A percentile compares a stretch with the other conserved stretches of the same genome.
Evolutionary conservation across 1,140 invertebrate genomes (phyloP).

Genomic region (Heliothis subflexa): DNA sequence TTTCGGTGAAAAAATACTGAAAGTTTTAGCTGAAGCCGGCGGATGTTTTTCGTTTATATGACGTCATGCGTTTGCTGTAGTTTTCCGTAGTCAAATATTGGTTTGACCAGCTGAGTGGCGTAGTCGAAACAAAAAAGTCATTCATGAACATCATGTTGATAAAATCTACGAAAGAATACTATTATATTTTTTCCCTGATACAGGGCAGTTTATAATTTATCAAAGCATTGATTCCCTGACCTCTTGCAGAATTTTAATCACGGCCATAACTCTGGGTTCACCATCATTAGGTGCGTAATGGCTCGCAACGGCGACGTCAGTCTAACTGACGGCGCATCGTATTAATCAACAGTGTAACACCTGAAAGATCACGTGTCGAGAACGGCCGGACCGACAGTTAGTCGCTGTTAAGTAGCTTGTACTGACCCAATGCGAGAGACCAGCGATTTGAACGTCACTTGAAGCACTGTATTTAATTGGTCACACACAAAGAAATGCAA

Average conservation of each 20-base stretch:
- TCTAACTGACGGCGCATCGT: slow-evolving; percentile 65
- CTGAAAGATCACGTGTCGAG: slow-evolving; percentile 77
- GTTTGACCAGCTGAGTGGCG: background rate
- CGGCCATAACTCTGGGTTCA: background rate
- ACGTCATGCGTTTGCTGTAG: slow-evolving; percentile 2
- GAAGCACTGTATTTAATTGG: no score
- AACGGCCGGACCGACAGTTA: slow-evolving; percentile 60
- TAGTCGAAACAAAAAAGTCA: background rate
- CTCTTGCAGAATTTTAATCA: slow-evolving; percentile 7
- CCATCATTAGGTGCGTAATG: slow-evolving; percentile 31
- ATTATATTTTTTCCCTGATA: background rate
- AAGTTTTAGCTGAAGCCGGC: slow-evolving; percentile 3
- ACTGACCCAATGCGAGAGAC: slow-evolving; percentile 54
- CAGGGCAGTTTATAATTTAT: background rate
- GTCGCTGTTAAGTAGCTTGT: slow-evolving; percentile 47
- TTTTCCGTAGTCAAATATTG: slow-evolving; percentile 1
- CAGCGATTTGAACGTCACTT: background rate
- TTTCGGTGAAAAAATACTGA: slow-evolving; percentile 36
- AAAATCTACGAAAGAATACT: no score
- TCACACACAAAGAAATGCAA: no score
- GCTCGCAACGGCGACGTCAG: slow-evolving; percentile 49
- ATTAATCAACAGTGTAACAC: slow-evolving; percentile 73
- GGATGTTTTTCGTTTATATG: slow-evolving; percentile 10
- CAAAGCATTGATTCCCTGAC: background rate
- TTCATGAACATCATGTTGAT: no score